Base-by-base conservation (phyloP, 92 coral and sea anemone species). In the Virgularia gustaviana region DNA sequence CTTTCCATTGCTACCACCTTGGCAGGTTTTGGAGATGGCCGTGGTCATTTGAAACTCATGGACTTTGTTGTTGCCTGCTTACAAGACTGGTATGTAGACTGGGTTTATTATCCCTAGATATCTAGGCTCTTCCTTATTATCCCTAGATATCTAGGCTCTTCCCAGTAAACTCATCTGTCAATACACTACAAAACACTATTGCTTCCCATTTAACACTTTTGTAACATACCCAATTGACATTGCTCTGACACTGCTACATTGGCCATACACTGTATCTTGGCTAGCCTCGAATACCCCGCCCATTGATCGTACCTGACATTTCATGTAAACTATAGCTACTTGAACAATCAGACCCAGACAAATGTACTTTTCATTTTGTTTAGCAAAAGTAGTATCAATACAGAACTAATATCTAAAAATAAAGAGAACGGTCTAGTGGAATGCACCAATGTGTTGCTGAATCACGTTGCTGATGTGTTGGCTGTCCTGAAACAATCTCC, bases 21-120 rank as follows among this genome's bases (percentile, higher is more conserved):
- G 65, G 98, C 96, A 5, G 85, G 96, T 71, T 90, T 83, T 34
- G 95, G 82, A 29, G 96, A 89, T 57, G 96, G 96, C n/a, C 76
- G 74, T 58, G 96, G 98, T 5, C 98, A 92, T 36, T 76, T 86
- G 55, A 79, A 80, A n/a, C 85, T 92, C 6, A 83, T 87, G 58
- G 70, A 86, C 80, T 96, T 90, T 37, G 94, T 91, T 43, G 87
- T 89, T 61, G 73, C 59, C 36, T 92, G 98, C 96, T 87, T 92
- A 15, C 81, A 92, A 33, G 83, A 79, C 68, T 92, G 98, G 98
- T 92, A 86, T 34, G 85, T 47, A n/a, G n/a, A n/a, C 23, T 9
- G 62, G n/a, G n/a, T 43, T 43, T n/a, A 43, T n/a, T 11, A 43
- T 43, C 49, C 11, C 49, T 43, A 43, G 49, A n/a, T 43, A n/a